Evolutionary conservation across 2,113 vertebrate species (phyloP), one percentile per base, ranked within the genome.

Genomic region (Siniperca knerii): DNA sequence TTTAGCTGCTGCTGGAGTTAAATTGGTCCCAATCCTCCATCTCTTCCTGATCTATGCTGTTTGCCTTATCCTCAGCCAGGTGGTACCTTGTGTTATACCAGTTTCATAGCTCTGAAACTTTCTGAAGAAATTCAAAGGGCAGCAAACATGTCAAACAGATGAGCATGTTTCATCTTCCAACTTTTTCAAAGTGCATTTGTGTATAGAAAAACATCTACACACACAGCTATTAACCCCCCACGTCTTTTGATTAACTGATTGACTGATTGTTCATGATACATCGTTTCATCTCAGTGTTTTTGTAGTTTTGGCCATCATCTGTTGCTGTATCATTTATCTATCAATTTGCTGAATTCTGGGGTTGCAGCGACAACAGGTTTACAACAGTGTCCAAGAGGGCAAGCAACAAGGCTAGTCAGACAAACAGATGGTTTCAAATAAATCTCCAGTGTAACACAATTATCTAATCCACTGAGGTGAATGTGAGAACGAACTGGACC

Each of bases 1-100:
- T 94, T 85, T 94, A 93, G 92, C 91, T 91, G 92, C 90, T 75
- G 79, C 84, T 25, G 77, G 77, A 62, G 87, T 91, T 75, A 86
- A 90, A 88, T 88, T 42, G 58, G 85, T 75, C 88, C 81, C 74
- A 65, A 12, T 82, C 78, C 83, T 74, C 25, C 73, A 73, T 84
- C 76, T 90, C 89, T 89, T 92, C 92, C 89, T 89, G 88, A 79
- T 85, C 50, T 15, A n/a, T 11, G 62, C 79, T 85, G 77, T 85
- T 83, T 81, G 77, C 67, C 82, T 85, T 67, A 40, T 86, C 72
- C 83, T 62, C 50, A 72, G 67, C 87, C 88, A 92, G 92, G 87
- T 94, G 92, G 87, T 92, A 62, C 44, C 33, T 79, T 57, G 55
- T 68, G 33, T 72, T 82, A 18, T 67, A 61, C 29, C 67, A 81